Conservation (phyloP, 2,888 invertebrate species). For the Drymonia ruficornis region DNA sequence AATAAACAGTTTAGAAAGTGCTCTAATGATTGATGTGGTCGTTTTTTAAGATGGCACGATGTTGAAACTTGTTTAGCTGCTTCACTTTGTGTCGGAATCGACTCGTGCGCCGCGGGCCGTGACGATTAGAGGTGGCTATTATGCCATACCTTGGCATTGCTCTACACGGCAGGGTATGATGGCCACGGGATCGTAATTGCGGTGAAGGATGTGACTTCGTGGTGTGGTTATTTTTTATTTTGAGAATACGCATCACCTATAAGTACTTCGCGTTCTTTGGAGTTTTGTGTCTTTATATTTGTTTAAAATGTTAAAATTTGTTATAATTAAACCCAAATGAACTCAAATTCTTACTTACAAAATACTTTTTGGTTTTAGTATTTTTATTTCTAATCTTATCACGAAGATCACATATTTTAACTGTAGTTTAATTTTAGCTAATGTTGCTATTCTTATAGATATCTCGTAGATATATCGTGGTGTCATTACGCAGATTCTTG, state of each 20-base stretch:
- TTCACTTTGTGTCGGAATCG: slow-evolving; percentile 33
- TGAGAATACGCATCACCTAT: not conserved
- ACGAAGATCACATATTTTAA: no score
- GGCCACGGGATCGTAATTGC: slow-evolving; percentile 24
- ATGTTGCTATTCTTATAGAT: no score
- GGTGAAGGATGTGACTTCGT: slow-evolving; percentile 2
- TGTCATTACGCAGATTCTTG: slow-evolving; percentile 49
- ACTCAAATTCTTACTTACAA: no score
- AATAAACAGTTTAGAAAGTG: slow-evolving; percentile 76
- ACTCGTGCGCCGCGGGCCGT: slow-evolving; percentile 46
- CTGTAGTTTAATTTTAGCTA: no score
- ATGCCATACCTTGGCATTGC: slow-evolving; percentile 24
- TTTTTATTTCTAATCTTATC: no score
- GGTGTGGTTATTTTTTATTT: slow-evolving; percentile 24
- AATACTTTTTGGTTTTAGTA: no score
- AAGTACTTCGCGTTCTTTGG: not conserved
- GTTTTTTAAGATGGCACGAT: slow-evolving; percentile 59
- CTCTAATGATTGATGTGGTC: slow-evolving; percentile 69
- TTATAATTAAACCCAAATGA: no score
- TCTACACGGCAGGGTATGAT: slow-evolving; percentile 22
- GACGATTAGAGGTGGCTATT: slow-evolving; percentile 47
- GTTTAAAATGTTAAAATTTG: no score
- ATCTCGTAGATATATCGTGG: not conserved
- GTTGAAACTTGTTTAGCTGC: slow-evolving; percentile 65
- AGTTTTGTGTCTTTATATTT: no score